Evolutionary conservation across 2,888 invertebrate species (phyloP).

Genomic region (Chorisops tibialis): DNA sequence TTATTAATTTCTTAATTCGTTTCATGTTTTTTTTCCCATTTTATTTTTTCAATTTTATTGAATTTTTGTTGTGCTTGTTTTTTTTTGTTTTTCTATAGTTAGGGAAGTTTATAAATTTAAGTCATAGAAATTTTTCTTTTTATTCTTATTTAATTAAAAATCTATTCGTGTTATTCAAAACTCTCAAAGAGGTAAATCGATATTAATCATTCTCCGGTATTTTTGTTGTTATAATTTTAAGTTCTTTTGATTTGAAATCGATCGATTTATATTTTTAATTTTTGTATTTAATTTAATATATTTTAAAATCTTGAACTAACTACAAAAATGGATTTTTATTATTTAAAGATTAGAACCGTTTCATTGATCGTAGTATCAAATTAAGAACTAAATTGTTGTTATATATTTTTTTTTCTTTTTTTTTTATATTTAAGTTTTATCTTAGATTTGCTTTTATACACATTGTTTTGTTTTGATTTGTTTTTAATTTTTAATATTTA

Average conservation of each 20-base stretch:
- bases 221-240: background rate
- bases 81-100: background rate
- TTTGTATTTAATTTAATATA: constrained; percentile 3
- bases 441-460: constrained; percentile 8
- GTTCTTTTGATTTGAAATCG: too few species aligned
- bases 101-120: background rate
- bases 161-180: too few species aligned
- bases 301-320: constrained; percentile 19
- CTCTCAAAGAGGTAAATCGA: too few species aligned
- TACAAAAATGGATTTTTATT: constrained; percentile 7
- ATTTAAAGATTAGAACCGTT: constrained; percentile 15
- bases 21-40: background rate
- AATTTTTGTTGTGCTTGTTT: background rate
- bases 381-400: too few species aligned
- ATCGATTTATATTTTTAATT: background rate
- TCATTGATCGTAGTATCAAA: background rate
- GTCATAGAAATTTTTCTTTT: background rate
- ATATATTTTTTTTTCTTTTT: background rate
- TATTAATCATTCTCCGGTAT: background rate
- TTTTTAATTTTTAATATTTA: background rate
- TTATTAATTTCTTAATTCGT: background rate
- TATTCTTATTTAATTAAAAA: background rate
- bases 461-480: background rate
- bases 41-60: background rate
- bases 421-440: background rate